A percentile compares a stretch with the other conserved stretches of the same genome.
phyloP scores from a whole-genome alignment of 2,888 invertebrate species.

The Dysmachus trigonus region DNA sequence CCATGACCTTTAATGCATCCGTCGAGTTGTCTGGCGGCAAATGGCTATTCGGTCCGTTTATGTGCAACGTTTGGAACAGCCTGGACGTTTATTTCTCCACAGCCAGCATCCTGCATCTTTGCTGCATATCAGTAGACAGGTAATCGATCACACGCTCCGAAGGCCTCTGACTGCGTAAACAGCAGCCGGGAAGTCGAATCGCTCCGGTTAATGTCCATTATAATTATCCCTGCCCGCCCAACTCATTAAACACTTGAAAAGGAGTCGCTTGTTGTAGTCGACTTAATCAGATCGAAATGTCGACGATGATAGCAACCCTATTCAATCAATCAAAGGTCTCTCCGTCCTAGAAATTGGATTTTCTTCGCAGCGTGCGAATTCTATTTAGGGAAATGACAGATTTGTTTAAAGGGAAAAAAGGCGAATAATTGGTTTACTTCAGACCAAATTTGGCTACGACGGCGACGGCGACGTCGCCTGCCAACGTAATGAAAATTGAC shows the following conservation, averaged over 20 bases:
- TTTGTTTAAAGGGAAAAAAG: neutral
- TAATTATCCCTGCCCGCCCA: neutral
- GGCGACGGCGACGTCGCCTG: neutral
- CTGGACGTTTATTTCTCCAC: slow-evolving; percentile 95
- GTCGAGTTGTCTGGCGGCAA: slow-evolving; percentile 83
- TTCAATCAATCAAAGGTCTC: slow-evolving; percentile 13
- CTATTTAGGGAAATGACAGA: slow-evolving; percentile 16
- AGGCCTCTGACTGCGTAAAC: slow-evolving; percentile 57
- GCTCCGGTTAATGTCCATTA: neutral
- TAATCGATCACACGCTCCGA: slow-evolving; percentile 54
- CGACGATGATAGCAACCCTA: slow-evolving; percentile 2
- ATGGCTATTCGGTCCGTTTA: slow-evolving; percentile 90
- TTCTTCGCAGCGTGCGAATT: neutral
- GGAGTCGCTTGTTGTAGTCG: slow-evolving; percentile 6
- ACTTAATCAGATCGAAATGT: slow-evolving; percentile 13
- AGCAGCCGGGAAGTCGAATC: neutral
- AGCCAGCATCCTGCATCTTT: slow-evolving; percentile 91
- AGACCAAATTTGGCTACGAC: neutral
- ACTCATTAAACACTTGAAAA: neutral
- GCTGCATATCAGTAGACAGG: slow-evolving; percentile 88
- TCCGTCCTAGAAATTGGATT: neutral
- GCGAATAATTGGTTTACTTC: slow-evolving; percentile 13
- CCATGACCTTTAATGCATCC: slow-evolving; percentile 93
- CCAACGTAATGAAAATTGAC: neutral
- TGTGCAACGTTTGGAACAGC: slow-evolving; percentile 97